Base-by-base conservation (phyloP, 2,797 vertebrate species). In the Xiphophorus birchmanni region DNA sequence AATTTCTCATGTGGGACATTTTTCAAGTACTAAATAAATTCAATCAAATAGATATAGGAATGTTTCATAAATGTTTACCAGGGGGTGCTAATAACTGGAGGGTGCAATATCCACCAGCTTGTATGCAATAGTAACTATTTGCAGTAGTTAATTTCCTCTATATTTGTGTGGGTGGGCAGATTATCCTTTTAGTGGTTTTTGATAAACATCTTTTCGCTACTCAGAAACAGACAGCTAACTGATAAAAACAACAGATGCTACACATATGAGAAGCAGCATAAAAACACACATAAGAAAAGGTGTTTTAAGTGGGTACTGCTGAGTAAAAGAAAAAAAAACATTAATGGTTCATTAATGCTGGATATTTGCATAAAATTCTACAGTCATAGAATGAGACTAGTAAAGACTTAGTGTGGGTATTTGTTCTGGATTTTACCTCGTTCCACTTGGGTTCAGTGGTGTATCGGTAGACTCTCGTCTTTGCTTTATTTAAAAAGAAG, bases 361-460 rank as follows among this genome's bases (percentile, higher is more conserved):
- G 29, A 15, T 10, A 60, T 45, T 11, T 35, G 15, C 60, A 69
- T 23, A 15, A 65, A 37, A 63, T 21, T 67, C 0, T 44, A 17
- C 26, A 12, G 13, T 3, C 35, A 42, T 18, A 5, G 37, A 71
- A 83, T 69, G 5, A 73, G 45, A 69, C 37, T 48, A 47, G 37
- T 15, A 47, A 29, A 26, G 69, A n/a, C 29, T 29, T 29, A 45
- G 12, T n/a, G 26, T 72, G 42, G 69, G 42, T 15, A 72, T 52
- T 82, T 35, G 44, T 60, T 63, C 11, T 80, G 13, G 13, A 77
- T 71, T 95, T 90, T 65, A 99, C 99, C 98, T 99, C 99, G 0
- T 99, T 99, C 99, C 99, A 99, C 89, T 98, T 99, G 76, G 99
- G 99, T 86, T 99, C 98, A 0, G 97, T 96, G 0, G 99, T 99